These are phyloP conservation scores for Sorex maritimensis DNA, from an alignment of 2,797 vertebrate genomes.

Conservation along the genomic window DNA sequence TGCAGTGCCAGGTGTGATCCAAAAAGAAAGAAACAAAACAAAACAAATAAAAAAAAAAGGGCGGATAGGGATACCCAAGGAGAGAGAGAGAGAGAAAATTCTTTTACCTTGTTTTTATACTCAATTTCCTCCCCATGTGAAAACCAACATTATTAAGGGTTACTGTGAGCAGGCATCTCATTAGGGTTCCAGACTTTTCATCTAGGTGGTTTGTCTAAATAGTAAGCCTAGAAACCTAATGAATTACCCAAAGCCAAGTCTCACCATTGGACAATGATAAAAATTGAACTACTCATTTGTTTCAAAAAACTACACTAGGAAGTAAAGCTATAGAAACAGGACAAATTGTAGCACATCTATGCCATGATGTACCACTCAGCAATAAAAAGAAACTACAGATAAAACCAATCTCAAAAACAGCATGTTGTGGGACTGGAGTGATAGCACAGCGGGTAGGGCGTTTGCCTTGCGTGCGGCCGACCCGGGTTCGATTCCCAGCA, in stretches of 20 bases:
- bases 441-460: no score
- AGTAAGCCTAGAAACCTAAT: background rate
- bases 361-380: background rate
- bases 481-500: no score
- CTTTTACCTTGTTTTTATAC: background rate
- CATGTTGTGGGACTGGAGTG: no score
- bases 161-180: background rate
- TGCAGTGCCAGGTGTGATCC: no score
- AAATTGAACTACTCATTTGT: background rate
- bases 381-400: background rate
- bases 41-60: no score
- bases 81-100: no score
- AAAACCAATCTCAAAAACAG: conserved; percentile 9
- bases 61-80: no score
- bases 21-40: no score
- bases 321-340: conserved; percentile 51
- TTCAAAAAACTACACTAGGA: conserved; percentile 33
- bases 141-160: background rate
- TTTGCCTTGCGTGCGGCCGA: no score
- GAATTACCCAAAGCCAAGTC: conserved; percentile 14
- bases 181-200: no score
- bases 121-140: conserved; percentile 14
- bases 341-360: background rate
- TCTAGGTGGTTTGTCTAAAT: background rate
- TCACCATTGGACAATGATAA: conserved; percentile 40